Evolutionary conservation across 2,797 vertebrate genomes (phyloP).

Genomic region (Falco concolor): DNA sequence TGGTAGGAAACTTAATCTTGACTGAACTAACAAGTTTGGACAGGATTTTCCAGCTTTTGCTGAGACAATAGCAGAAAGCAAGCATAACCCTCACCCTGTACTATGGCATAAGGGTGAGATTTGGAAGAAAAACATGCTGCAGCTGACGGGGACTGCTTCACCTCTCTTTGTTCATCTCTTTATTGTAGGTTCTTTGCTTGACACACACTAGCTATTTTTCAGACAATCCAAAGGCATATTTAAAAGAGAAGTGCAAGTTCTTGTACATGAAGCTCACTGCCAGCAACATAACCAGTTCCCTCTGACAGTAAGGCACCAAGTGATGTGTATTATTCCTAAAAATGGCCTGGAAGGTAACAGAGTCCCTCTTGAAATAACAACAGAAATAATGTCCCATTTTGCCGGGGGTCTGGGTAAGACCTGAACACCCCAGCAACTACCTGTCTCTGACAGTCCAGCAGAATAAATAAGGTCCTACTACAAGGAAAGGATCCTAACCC

Average conservation of each 20-base stretch:
- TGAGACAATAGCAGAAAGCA: neutral
- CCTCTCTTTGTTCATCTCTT: neutral
- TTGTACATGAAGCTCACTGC: neutral
- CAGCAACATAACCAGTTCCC: neutral
- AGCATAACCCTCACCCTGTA: too few relatives aligned
- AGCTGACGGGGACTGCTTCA: neutral
- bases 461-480: neutral
- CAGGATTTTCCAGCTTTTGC: neutral
- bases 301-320: neutral
- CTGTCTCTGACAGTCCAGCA: neutral
- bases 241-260: neutral
- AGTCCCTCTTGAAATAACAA: neutral
- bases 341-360: neutral
- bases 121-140: neutral
- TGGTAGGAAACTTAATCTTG: neutral
- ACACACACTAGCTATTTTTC: neutral
- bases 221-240: neutral
- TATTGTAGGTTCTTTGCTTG: neutral
- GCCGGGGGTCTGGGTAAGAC: neutral
- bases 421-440: neutral
- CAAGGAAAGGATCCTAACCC: neutral
- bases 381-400: neutral
- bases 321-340: neutral
- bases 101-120: rapidly evolving
- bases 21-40: neutral